Base-by-base conservation (phyloP, 2,888 invertebrate species). In the Latrodectus elegans region DNA sequence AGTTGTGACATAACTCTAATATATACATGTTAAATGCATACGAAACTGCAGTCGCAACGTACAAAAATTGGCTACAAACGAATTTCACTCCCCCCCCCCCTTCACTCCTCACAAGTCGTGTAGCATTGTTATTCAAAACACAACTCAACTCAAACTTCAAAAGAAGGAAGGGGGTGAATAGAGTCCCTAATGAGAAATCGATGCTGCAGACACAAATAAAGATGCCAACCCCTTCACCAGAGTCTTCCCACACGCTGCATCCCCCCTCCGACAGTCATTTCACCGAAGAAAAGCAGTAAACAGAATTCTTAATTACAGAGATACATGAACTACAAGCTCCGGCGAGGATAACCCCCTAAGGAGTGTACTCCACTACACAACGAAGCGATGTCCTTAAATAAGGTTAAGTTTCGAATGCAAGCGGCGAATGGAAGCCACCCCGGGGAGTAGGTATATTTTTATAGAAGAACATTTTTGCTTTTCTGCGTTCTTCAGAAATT, bases 261-360 rank as follows among this genome's bases (percentile, higher is more conserved):
- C 60, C 60, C 53, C 26, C n/a, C 38, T 12, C 26, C 74, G 64
- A 71, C 84, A 74, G 70, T 64, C 73, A 73, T 78, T 73, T 70
- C 72, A 89, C 12, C 12, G 60, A n/a, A 60, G n/a, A 68, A 64
- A 82, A 89, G 82, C 60, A n/a, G 75, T 89, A 79, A 72, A 88
- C 88, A 88, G 83, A 79, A 83, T 83, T 79, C 88, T 88, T 88
- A 88, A 88, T 88, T 88, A 88, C 74, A 53, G 55, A 73, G 55
- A 86, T 52, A 72, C 76, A 76, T 55, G 68, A 55, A 52, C 26
- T 80, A 65, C 17, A 15, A 38, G 26, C 49, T 22, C 10, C 49
- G 72, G 17, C 15, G 52, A 73, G 64, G 38, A 38, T 38, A 38
- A 38, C 38, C 38, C 38, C 38, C 38, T 38, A 38, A 38, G 38